Conservation (phyloP, 2,888 invertebrate genomes). For the Asteroscopus sphinx region DNA sequence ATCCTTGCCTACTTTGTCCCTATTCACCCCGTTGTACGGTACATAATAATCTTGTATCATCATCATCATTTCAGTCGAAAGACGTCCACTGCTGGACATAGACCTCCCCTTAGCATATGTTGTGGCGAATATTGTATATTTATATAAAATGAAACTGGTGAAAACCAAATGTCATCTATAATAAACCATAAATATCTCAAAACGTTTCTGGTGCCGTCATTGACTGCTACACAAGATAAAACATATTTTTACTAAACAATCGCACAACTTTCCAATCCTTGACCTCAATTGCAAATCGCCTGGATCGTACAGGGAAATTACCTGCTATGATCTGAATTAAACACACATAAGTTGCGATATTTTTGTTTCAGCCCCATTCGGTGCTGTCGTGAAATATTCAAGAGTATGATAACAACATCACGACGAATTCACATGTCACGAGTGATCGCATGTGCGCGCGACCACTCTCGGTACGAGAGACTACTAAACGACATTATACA, state of each 20-base stretch:
- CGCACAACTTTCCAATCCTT: not conserved
- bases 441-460: constrained; percentile 6
- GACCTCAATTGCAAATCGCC: not conserved
- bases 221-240: not conserved
- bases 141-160: no score
- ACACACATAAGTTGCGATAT: not conserved
- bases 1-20: no score
- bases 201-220: not conserved
- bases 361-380: not conserved
- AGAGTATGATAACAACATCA: constrained; percentile 5
- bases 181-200: no score
- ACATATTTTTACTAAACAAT: not conserved
- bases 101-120: no score
- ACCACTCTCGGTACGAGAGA: not conserved
- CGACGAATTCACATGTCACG: constrained; percentile 11
- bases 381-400: constrained; percentile 6
- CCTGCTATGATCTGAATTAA: no score
- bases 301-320: no score
- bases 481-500: constrained; percentile 8
- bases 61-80: no score
- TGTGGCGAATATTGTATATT: no score
- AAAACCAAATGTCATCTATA: no score
- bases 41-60: no score
- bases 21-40: no score
- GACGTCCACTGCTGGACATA: no score